Evolutionary conservation across 2,113 vertebrate genomes (phyloP).

Genomic region (Crotalus helleri): DNA sequence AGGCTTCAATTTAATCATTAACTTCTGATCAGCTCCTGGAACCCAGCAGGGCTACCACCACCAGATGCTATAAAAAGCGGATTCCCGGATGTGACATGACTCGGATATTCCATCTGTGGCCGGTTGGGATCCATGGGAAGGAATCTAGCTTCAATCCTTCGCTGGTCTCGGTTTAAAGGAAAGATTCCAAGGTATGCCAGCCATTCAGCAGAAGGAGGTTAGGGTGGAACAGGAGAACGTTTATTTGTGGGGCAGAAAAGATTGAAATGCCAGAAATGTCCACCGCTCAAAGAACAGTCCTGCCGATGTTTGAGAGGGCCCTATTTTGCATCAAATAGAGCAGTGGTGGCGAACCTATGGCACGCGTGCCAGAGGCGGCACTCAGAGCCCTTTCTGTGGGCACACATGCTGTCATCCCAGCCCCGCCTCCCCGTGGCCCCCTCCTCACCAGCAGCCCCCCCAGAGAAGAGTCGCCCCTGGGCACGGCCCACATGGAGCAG

Average conservation of each 20-base stretch:
- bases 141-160: background rate
- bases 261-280: background rate
- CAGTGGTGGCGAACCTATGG: too few species aligned
- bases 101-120: background rate
- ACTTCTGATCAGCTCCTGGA: background rate
- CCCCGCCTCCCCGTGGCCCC: too few species aligned
- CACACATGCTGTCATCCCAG: too few species aligned
- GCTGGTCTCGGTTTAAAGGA: too few species aligned
- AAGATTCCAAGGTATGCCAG: background rate
- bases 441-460: too few species aligned
- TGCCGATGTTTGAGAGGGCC: background rate
- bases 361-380: too few species aligned
- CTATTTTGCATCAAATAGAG: background rate
- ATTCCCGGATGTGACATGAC: background rate
- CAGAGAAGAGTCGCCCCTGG: too few species aligned
- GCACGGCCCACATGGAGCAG: too few species aligned
- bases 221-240: background rate
- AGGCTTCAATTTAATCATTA: slow-evolving; percentile 13
- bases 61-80: background rate
- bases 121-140: background rate
- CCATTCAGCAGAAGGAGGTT: too few species aligned
- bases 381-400: too few species aligned
- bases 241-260: background rate
- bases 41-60: accelerated
- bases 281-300: too few species aligned